A percentile compares a stretch with the other conserved stretches of the same genome.
Evolutionary conservation across 2,888 invertebrate genomes (phyloP).

Genomic region (Drepana falcataria): DNA sequence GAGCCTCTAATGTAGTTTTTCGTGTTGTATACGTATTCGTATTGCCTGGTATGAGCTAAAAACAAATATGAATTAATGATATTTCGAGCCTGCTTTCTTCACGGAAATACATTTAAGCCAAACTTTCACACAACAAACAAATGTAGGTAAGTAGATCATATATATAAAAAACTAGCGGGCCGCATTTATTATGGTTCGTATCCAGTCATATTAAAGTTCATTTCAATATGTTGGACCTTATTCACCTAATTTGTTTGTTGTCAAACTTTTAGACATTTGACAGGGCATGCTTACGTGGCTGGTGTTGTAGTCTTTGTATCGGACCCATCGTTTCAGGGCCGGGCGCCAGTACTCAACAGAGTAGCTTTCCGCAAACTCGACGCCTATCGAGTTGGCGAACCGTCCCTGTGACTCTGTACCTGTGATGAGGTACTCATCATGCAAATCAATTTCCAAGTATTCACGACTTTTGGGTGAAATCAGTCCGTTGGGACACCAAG

Average conservation of each 20-base stretch:
- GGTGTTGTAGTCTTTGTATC: conserved; percentile 88
- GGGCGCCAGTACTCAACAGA: conserved; percentile 89
- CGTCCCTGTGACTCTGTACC: conserved; percentile 93
- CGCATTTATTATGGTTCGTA: too few species aligned
- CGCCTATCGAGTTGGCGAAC: conserved; percentile 93
- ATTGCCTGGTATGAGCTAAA: conserved; percentile 86
- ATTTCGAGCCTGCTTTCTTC: neutral
- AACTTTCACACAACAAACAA: too few species aligned
- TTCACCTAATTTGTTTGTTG: too few species aligned
- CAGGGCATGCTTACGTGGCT: conserved; percentile 80
- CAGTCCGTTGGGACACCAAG: conserved; percentile 94
- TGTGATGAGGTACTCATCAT: conserved; percentile 86
- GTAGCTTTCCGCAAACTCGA: conserved; percentile 92
- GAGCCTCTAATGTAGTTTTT: conserved; percentile 86
- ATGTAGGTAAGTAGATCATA: too few species aligned
- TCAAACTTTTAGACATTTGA: conserved; percentile 5
- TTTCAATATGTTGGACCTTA: too few species aligned
- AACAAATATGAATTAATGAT: conserved; percentile 20
- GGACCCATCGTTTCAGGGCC: conserved; percentile 83
- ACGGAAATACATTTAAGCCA: too few species aligned
- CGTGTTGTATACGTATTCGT: conserved; percentile 86
- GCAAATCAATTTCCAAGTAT: conserved; percentile 89
- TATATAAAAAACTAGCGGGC: too few species aligned
- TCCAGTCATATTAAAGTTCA: too few species aligned
- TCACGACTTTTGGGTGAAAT: conserved; percentile 87